Evolutionary conservation across 35 echinoderm and acorn worm genomes (phyloP).

Genomic region (Apostichopus californicus): DNA sequence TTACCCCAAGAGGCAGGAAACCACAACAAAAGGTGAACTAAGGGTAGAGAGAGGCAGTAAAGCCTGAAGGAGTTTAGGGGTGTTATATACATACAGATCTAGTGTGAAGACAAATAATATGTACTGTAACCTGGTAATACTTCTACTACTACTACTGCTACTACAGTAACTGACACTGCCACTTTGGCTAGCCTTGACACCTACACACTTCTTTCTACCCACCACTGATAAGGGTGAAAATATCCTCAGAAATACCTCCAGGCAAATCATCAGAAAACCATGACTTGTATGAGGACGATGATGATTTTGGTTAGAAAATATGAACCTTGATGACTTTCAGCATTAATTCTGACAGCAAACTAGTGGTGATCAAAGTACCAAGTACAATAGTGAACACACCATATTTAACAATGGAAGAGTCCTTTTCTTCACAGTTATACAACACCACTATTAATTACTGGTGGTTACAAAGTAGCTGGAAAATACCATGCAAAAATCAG

Average conservation of each 20-base stretch:
- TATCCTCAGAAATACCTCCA: not conserved
- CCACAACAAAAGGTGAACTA: slow-evolving; percentile 49
- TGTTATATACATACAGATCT: too few species aligned
- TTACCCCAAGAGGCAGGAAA: slow-evolving; percentile 37
- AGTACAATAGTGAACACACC: too few species aligned
- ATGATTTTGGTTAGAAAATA: not conserved
- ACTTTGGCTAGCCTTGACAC: not conserved
- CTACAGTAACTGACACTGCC: not conserved
- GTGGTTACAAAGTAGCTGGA: too few species aligned
- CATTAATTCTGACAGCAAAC: not conserved
- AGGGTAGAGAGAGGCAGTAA: not conserved
- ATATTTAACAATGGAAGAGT: too few species aligned
- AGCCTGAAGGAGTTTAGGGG: not conserved
- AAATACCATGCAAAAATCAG: too few species aligned
- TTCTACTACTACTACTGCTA: not conserved
- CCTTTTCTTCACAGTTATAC: too few species aligned
- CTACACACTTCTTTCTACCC: not conserved
- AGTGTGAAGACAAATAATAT: too few species aligned
- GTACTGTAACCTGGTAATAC: not conserved
- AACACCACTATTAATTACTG: too few species aligned
- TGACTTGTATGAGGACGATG: not conserved
- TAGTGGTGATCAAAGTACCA: too few species aligned
- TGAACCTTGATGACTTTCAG: slow-evolving; percentile 3
- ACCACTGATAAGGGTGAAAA: not conserved
- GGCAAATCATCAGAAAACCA: not conserved